Base-by-base conservation (phyloP, 1,140 invertebrate species). In the Drosophila suzukii region DNA sequence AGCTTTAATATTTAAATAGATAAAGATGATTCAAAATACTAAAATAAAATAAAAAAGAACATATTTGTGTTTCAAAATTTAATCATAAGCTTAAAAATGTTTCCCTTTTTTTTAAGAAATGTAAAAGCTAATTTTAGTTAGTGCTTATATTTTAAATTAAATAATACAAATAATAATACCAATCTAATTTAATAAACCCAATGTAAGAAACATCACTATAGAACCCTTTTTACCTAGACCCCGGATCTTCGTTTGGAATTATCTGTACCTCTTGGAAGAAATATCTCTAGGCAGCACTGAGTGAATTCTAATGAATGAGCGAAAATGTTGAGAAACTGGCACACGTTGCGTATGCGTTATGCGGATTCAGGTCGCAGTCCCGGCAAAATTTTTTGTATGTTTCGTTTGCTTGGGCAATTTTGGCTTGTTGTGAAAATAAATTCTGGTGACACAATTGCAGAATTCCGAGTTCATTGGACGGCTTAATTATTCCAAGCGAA, bases 401-500 rank as follows among this genome's bases (percentile, higher is more conserved):
- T 67, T 51, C 53, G 55, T 36, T 68, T 78, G 62, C 47, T 59
- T 39, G 73, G 39, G 30, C 41, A 58, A 65, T 78, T 63, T 75
- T 51, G 44, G 74, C 78, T 75, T 85, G 59, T 67, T 79, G 74
- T 86, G 66, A 88, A 86, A 86, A 88, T 86, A 86, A 67, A 86
- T 86, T 68, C 66, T 55, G 66, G 67, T 79, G 83, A 83, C 83
- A 86, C 83, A 88, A 79, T 88, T 88, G 63, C 72, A 58, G 34
- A 34, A 44, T 20, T 38, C n/a, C 41, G 62, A 53, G 80, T 76
- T 49, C 63, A 63, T 81, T 70, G 76, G 57, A 58, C 63, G 38
- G n/a, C 17, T 54, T 49, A 81, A 77, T 77, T 85, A 85, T 70
- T 70, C 41, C 38, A 68, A 71, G n/a, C 13, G 43, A 57, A 41